Percentiles rank a stretch among this genome's conserved stretches.
Conservation (phyloP, 2,113 vertebrate species). For the Ptilonorhynchus violaceus region DNA sequence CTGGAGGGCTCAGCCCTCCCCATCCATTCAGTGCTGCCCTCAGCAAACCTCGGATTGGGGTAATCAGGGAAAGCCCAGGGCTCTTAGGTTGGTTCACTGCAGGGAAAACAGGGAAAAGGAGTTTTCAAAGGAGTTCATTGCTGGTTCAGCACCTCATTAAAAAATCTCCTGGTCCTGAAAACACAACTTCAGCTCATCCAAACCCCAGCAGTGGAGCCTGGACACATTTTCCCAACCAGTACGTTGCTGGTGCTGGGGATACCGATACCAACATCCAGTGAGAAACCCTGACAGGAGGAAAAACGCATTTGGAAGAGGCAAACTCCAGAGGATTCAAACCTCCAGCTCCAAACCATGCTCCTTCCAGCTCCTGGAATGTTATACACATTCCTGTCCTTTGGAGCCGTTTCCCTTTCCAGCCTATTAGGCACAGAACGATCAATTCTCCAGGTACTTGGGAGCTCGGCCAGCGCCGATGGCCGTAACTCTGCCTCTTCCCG, state of each 20-base stretch:
- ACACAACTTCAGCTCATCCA: background rate
- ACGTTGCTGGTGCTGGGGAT: background rate
- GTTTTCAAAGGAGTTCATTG: background rate
- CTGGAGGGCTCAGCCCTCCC: background rate
- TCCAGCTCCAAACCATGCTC: background rate
- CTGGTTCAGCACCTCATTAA: background rate
- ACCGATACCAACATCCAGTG: background rate
- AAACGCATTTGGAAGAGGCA: background rate
- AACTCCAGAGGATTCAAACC: background rate
- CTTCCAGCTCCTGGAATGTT: background rate
- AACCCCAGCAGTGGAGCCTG: background rate
- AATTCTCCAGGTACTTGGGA: background rate
- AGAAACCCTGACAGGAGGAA: background rate
- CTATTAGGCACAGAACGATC: background rate
- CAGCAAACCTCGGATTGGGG: background rate
- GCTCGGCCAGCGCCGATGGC: background rate
- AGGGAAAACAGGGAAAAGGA: background rate
- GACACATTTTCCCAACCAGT: fast-evolving
- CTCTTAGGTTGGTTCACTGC: background rate
- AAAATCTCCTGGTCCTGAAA: background rate
- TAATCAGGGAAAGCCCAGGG: background rate
- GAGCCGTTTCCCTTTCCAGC: background rate
- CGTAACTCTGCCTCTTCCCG: background rate
- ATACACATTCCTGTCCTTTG: background rate
- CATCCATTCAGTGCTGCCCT: background rate